Conservation (phyloP, 2,113 vertebrate genomes). For the Sitta europaea region DNA sequence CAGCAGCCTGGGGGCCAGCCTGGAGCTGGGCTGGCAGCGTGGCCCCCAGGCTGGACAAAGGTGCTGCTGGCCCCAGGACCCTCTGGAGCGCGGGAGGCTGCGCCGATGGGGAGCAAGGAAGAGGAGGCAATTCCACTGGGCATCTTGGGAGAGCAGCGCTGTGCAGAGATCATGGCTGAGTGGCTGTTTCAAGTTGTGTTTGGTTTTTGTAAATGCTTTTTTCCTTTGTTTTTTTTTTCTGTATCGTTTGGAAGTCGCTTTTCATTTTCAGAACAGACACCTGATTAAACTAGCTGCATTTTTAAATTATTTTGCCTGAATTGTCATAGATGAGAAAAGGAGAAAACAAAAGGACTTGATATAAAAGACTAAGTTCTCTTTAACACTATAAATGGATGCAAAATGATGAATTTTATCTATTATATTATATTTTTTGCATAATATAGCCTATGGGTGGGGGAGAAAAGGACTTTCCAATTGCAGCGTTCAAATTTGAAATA, state of each 20-base stretch:
- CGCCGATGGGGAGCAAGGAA: constrained; percentile 51
- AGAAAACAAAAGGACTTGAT: constrained; percentile 14
- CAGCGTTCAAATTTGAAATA: not conserved
- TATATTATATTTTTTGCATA: not conserved
- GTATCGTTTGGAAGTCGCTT: not conserved
- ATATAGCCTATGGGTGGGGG: not conserved
- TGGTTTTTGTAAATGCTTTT: not conserved
- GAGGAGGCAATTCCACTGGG: constrained; percentile 65
- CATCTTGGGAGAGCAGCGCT: constrained; percentile 68
- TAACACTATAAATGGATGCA: not conserved
- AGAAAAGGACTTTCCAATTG: not conserved
- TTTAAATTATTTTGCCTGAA: not conserved
- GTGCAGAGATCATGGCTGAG: constrained; percentile 68
- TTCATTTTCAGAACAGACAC: not conserved
- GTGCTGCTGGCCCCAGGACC: too few species aligned
- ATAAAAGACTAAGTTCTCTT: not conserved
- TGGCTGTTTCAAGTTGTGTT: constrained; percentile 75
- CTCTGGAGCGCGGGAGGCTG: too few species aligned
- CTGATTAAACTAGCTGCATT: not conserved
- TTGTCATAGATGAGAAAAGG: not conserved
- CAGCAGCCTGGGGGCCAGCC: constrained; percentile 35
- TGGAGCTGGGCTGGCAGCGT: constrained; percentile 65
- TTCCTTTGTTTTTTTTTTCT: not conserved
- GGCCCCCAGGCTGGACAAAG: too few species aligned
- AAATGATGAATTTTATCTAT: not conserved